Conservation (phyloP, 2,113 vertebrate species). For the Gallinago paraguaiae region DNA sequence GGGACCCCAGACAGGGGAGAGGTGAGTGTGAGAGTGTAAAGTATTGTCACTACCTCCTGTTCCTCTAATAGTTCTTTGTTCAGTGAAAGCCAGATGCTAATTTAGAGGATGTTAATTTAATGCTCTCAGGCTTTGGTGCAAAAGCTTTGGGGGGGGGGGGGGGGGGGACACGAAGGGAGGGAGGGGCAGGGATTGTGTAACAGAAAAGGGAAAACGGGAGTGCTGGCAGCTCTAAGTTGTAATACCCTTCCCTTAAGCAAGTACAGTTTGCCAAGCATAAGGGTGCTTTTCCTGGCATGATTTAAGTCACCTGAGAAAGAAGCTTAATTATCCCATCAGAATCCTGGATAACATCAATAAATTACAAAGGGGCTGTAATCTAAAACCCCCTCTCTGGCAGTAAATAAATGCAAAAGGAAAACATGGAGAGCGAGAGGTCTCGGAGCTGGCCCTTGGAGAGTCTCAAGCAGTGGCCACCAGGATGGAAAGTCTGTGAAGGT, state of each 20-base stretch:
- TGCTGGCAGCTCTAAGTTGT: background rate
- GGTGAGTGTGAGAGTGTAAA: background rate
- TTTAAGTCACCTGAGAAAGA: background rate
- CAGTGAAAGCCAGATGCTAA: background rate
- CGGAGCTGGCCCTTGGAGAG: background rate
- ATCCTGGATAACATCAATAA: background rate
- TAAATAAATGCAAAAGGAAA: background rate
- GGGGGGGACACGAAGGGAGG: too few relatives aligned
- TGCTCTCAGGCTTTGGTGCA: background rate
- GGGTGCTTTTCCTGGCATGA: background rate
- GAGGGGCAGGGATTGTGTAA: too few relatives aligned
- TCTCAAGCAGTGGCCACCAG: fast-evolving
- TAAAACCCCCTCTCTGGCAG: background rate
- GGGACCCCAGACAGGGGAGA: fast-evolving
- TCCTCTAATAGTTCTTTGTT: background rate
- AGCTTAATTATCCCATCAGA: background rate
- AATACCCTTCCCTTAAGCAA: background rate
- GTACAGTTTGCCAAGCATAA: background rate
- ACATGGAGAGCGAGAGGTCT: background rate
- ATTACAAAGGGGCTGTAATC: background rate
- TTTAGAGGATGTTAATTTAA: background rate
- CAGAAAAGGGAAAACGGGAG: background rate
- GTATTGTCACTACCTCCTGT: background rate
- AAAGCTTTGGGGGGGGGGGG: background rate
- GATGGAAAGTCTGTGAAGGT: background rate